Evolutionary conservation across 1,140 invertebrate genomes (phyloP).

Genomic region (Gryon sp.): DNA sequence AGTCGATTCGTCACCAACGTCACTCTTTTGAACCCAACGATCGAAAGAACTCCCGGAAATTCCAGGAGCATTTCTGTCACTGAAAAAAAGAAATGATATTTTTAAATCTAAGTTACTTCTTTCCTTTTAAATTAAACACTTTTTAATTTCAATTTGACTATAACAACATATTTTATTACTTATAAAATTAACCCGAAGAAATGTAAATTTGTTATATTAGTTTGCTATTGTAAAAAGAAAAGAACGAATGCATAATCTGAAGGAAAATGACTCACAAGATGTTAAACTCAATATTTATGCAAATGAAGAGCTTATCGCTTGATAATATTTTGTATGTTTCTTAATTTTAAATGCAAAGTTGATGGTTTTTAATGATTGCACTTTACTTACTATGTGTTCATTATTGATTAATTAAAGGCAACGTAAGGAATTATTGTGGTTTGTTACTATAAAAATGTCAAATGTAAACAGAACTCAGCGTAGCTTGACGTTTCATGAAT

Average conservation of each 20-base stretch:
- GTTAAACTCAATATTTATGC: conserved; percentile 26
- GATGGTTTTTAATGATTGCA: no score
- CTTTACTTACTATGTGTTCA: conserved; percentile 52
- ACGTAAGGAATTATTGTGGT: not conserved
- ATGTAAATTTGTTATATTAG: no score
- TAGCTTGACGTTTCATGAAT: conserved; percentile 47
- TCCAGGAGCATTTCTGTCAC: conserved; percentile 50
- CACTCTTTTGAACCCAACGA: conserved; percentile 55
- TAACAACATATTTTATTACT: no score
- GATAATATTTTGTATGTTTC: conserved; percentile 12
- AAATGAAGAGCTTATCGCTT: conserved; percentile 44
- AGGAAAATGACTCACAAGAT: not conserved
- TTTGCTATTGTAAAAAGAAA: no score
- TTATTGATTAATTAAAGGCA: conserved; percentile 16
- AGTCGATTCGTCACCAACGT: conserved; percentile 65
- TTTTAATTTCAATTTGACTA: no score
- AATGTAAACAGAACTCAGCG: conserved; percentile 22
- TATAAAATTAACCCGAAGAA: no score
- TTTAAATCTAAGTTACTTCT: no score
- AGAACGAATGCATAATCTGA: no score
- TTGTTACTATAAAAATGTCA: conserved; percentile 29
- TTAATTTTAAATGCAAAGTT: not conserved
- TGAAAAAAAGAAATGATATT: conserved; percentile 16
- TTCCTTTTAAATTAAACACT: no score
- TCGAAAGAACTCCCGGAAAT: conserved; percentile 62